Evolutionary conservation across 2,888 invertebrate genomes (phyloP).

Genomic region (Atethmia centrago): DNA sequence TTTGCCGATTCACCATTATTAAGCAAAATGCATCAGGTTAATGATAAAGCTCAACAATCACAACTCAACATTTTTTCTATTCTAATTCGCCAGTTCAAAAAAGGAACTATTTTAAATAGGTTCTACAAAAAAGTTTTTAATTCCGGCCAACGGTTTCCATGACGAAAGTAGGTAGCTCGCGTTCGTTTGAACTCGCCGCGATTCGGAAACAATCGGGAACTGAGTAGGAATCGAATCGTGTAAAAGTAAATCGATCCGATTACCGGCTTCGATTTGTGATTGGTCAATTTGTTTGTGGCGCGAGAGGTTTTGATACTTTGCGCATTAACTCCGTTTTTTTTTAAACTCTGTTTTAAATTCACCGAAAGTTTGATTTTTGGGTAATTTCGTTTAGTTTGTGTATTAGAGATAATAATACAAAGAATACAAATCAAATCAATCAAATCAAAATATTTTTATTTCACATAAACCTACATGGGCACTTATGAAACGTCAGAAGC

Average conservation of each 20-base stretch:
- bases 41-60: constrained; percentile 21
- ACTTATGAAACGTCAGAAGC: too few relatives aligned
- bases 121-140: constrained; percentile 66
- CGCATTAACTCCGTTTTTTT: too few relatives aligned
- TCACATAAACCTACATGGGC: too few relatives aligned
- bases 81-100: constrained; percentile 46
- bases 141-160: constrained; percentile 78
- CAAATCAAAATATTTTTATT: too few relatives aligned
- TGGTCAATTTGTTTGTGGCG: constrained; percentile 68
- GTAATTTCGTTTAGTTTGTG: neutral
- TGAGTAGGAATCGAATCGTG: constrained; percentile 82
- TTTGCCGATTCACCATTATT: neutral
- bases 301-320: constrained; percentile 56
- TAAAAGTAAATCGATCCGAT: constrained; percentile 81
- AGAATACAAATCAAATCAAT: too few relatives aligned
- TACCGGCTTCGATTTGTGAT: constrained; percentile 82
- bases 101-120: constrained; percentile 62
- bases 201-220: constrained; percentile 78
- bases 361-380: neutral
- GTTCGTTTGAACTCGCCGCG: constrained; percentile 79
- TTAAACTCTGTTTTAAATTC: too few relatives aligned
- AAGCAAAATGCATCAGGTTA: neutral
- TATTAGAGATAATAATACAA: neutral
- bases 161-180: constrained; percentile 78
- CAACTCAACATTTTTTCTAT: constrained; percentile 23